Evolutionary conservation across 2,888 invertebrate species (phyloP).

Genomic region (Drosophila rubida): DNA sequence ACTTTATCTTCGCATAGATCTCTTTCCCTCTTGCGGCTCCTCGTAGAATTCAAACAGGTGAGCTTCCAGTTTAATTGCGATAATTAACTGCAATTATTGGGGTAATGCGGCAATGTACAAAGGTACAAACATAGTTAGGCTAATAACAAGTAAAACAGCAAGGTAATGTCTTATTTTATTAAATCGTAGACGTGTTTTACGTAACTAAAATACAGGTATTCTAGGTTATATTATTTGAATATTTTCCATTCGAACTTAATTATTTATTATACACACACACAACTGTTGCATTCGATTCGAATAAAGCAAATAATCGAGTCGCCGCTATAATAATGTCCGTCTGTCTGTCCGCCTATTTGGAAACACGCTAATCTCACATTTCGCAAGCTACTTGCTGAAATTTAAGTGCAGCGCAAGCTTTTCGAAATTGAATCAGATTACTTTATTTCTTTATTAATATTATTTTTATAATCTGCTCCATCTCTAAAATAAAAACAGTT

Average conservation of each 20-base stretch:
- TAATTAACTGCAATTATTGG: background rate
- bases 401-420: background rate
- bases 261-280: background rate
- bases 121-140: slow-evolving; percentile 1
- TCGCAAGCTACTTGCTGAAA: background rate
- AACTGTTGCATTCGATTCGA: too few species aligned
- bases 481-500: too few species aligned
- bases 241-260: background rate
- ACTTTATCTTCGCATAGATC: background rate
- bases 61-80: slow-evolving; percentile 2
- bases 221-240: slow-evolving; percentile 7
- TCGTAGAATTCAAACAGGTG: slow-evolving; percentile 19
- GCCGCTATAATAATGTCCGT: background rate
- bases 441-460: background rate
- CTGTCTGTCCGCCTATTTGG: background rate
- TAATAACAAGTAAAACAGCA: background rate
- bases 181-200: slow-evolving; percentile 21
- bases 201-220: slow-evolving; percentile 23
- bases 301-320: too few species aligned
- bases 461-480: too few species aligned
- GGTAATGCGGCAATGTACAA: background rate
- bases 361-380: background rate
- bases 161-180: background rate
- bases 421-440: background rate
- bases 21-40: background rate